These are phyloP conservation scores for Romanomermis culicivorax DNA, from an alignment of 2,888 invertebrate species.

Conservation along the genomic window DNA sequence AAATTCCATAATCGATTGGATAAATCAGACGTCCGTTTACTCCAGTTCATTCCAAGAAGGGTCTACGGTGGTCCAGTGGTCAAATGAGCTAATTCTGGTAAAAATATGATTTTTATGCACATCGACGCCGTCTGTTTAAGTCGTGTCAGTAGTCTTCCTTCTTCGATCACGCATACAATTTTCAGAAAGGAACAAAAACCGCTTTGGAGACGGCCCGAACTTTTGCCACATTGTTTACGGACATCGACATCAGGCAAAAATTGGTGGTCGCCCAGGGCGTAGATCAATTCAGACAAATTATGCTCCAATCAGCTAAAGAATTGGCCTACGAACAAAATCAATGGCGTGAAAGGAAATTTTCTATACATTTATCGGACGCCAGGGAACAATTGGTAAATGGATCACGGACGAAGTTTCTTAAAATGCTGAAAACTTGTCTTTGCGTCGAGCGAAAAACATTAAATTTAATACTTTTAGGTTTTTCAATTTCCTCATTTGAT, in stretches of 20 bases:
- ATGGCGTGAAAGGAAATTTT: conserved; percentile 25
- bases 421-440: too few relatives aligned
- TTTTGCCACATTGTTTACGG: conserved; percentile 32
- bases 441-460: too few relatives aligned
- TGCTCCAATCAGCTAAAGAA: conserved; percentile 25
- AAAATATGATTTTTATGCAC: background rate
- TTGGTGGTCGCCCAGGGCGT: conserved; percentile 24
- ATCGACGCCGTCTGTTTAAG: too few relatives aligned
- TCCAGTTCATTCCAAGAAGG: too few relatives aligned
- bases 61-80: too few relatives aligned
- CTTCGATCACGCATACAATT: too few relatives aligned
- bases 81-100: background rate
- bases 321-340: conserved; percentile 27
- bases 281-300: conserved; percentile 18
- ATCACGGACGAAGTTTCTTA: too few relatives aligned
- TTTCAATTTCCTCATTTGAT: too few relatives aligned
- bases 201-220: conserved; percentile 33
- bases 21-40: too few relatives aligned
- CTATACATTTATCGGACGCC: conserved; percentile 25
- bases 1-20: too few relatives aligned
- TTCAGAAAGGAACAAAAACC: conserved; percentile 34
- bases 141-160: too few relatives aligned
- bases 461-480: too few relatives aligned
- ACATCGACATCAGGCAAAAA: conserved; percentile 28
- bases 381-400: conserved; percentile 24